Percentiles rank a stretch among this genome's conserved stretches.
Conservation (phyloP, 2,797 vertebrate genomes). For the Tenualosa ilisha region DNA sequence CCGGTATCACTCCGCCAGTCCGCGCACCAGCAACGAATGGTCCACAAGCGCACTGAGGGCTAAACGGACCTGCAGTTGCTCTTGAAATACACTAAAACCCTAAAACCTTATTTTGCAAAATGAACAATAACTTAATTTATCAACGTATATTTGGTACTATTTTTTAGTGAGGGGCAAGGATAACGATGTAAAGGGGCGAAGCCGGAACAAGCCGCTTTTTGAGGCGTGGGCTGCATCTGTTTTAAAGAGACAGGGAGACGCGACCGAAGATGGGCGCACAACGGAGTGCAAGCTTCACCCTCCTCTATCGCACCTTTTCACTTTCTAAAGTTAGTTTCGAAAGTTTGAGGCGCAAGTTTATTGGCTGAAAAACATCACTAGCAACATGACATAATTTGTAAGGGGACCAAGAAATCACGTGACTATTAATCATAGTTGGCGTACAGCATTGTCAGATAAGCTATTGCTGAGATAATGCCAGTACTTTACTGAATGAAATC, state of each 20-base stretch:
- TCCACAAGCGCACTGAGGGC: not conserved
- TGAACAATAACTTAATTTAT: not conserved
- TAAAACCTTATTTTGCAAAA: not conserved
- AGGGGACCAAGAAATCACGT: not conserved
- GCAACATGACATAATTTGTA: not conserved
- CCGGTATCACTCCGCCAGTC: slow-evolving; percentile 71
- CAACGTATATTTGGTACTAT: slow-evolving; percentile 63
- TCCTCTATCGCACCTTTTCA: not conserved
- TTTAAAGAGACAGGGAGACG: slow-evolving; percentile 74
- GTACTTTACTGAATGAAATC: not conserved
- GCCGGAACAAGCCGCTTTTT: slow-evolving; percentile 86
- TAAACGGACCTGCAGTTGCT: not conserved
- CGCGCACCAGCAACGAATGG: slow-evolving; percentile 53
- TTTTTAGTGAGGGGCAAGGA: slow-evolving; percentile 73
- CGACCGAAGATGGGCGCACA: not conserved
- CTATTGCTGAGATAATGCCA: not conserved
- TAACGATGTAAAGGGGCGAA: slow-evolving; percentile 76
- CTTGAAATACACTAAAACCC: not conserved
- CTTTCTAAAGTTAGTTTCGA: not conserved
- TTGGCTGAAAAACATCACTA: not conserved
- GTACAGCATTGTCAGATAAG: not conserved
- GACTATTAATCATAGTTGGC: not conserved
- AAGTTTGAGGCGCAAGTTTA: not conserved
- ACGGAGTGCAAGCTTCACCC: not conserved
- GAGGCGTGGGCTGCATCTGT: slow-evolving; percentile 78